Base-by-base conservation (phyloP, 2,113 vertebrate genomes). In the Aepyceros melampus region DNA sequence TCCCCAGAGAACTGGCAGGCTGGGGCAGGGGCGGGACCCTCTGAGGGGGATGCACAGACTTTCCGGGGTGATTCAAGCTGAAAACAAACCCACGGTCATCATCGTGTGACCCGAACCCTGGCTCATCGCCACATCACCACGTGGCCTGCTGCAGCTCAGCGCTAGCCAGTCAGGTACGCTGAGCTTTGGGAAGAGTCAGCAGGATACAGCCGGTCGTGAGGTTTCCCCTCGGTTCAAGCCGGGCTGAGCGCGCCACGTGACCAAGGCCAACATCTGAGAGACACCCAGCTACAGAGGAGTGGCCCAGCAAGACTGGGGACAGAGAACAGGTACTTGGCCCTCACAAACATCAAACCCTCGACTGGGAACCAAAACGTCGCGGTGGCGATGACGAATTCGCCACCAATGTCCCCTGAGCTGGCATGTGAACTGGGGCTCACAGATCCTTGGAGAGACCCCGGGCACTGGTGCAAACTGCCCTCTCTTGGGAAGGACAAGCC, bases 351-450 rank as follows among this genome's bases (percentile, higher is more conserved):
- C 36, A 15, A 17, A 51, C 6, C 25, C 45, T 27, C 2, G 3
- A 21, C 67, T 17, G 21, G 91, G 25, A 89, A 36, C 25, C 1
- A 29, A 31, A 71, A 21, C 0, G 7, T 11, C 31, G 10, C 19
- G 1, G 29, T 0, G 4, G 87, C 0, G 2, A 2, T 2, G 16
- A 11, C 0, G 7, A 84, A 13, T 9, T 27, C 0, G 0, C 53
- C 40, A 13, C 14, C 36, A 5, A 21, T 2, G 27, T 56, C n/a
- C 33, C 4, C 8, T 0, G 4, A 0, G 4, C n/a, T 1, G 17
- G 60, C 13, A 3, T 29, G 21, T 7, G 23, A n/a, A 2, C 47
- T 6, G 7, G 43, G 0, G 9, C 27, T 53, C 4, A 0, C 33
- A 1, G 5, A 25, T 13, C 71, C 49, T 9, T 7, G 11, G 10